Evolutionary conservation across 2,113 vertebrate genomes (phyloP), one percentile per base, ranked within the genome.

Genomic region (Chloropsis hardwickii): DNA sequence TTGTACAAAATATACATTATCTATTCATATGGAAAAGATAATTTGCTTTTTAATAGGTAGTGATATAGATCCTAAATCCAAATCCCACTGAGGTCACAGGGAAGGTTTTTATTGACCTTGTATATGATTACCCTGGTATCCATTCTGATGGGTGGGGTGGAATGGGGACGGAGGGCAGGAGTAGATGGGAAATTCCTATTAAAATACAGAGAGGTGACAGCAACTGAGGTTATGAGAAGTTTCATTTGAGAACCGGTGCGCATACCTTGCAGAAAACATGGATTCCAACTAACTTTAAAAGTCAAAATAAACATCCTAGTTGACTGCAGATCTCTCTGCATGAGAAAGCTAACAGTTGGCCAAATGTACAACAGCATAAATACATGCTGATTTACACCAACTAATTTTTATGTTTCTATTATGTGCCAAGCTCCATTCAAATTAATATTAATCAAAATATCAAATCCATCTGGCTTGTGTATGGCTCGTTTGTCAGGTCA

Each of bases 141-240:
- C 86, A 78, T 83, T 94, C 88, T 82, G 79, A 82, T 86, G 45
- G 70, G 83, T 91, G 33, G 79, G 81, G 66, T 93, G 65, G 74
- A 92, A 88, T 91, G 22, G 66, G 79, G 88, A 93, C 5, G 5
- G 57, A 76, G 82, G 70, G 54, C 86, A 94, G 86, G 62, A 94
- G 57, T 72, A 92, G 66, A 80, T 88, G 79, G 79, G 86, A 80
- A 90, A 80, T 90, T 90, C 74, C 91, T 94, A 82, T 72, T 95
- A 86, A 94, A 92, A 92, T 95, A 95, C 74, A 88, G 82, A 93
- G 74, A 95, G 71, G 86, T 77, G 71, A 94, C 71, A 86, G 93
- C 71, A 94, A 60, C 88, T 82, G 88, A 80, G n/a, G 58, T 92
- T 79, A 80, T 40, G 62, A 88, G 53, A 86, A 67, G 79, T 94